Base-by-base conservation (phyloP, 2,797 vertebrate species). In the Chelidonichthys spinosus region DNA sequence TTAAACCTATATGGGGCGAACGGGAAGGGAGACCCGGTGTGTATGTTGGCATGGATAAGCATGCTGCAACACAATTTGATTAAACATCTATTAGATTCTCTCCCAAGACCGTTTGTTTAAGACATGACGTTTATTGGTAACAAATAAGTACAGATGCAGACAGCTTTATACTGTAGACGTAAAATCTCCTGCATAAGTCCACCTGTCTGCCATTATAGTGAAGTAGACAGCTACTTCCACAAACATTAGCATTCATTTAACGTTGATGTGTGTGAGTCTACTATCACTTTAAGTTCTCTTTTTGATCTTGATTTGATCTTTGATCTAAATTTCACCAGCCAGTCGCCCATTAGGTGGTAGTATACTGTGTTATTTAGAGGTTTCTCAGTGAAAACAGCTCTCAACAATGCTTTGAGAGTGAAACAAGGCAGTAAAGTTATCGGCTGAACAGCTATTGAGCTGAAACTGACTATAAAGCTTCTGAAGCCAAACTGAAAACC, bases 71-170 rank as follows among this genome's bases (percentile, higher is more conserved):
- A 13, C 8, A 72, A 80, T 68, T 44, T 67, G 64, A 87, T 90
- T 79, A 79, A 80, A 71, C 6, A 64, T 81, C 40, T 62, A 82
- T 82, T 83, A 76, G 60, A 44, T 71, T 82, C 32, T 60, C 25
- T 46, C 49, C 79, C 63, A 71, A 70, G 81, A 58, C 43, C 55
- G 32, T 81, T 86, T 61, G 63, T 65, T 81, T 74, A 11, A 78
- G 47, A 55, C 47, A 25, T 46, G 63, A 72, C 75, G 54, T 86
- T 81, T 80, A 82, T 84, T 69, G 50, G 69, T 62, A 62, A 64
- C 64, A 84, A 81, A 89, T 67, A 59, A 63, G 72, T 69, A 76
- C 42, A 36, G 52, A 81, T 62, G 69, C 33, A 50, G 75, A 55
- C 65, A 76, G 35, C 49, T 66, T 79, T 66, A 50, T 62, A 10